These are phyloP conservation scores for Maniola hyperantus DNA, from an alignment of 2,888 invertebrate genomes.

Conservation along the genomic window DNA sequence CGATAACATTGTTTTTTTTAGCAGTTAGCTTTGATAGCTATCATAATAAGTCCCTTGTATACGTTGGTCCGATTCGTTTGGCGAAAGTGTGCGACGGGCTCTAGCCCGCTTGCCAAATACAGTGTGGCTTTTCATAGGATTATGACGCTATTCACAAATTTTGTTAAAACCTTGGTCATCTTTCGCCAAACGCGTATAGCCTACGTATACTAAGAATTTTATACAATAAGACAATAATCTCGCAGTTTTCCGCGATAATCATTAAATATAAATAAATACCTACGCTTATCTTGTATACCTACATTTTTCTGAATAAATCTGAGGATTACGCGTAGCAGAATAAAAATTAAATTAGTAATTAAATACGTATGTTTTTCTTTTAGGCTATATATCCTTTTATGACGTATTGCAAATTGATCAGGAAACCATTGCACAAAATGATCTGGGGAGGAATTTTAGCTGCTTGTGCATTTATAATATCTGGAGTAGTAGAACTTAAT, in stretches of 20 bases:
- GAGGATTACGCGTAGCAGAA: no score
- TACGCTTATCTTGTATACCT: background rate
- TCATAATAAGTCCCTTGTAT: background rate
- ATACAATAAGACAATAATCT: background rate
- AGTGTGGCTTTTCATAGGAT: no score
- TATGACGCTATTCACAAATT: no score
- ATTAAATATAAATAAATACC: background rate
- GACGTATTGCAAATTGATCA: slow-evolving; percentile 85
- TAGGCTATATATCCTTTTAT: slow-evolving; percentile 90
- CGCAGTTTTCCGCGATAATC: background rate
- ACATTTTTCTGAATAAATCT: background rate
- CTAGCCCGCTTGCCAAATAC: no score
- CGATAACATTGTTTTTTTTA: background rate
- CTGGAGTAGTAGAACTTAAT: slow-evolving; percentile 91
- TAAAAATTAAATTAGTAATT: no score
- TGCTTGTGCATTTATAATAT: slow-evolving; percentile 92
- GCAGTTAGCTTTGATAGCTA: background rate
- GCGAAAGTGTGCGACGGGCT: background rate
- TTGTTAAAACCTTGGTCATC: background rate
- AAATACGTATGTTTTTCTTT: slow-evolving; percentile 37
- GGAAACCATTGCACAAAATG: slow-evolving; percentile 93
- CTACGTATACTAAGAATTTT: background rate
- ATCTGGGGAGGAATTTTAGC: slow-evolving; percentile 94
- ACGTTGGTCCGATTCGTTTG: background rate
- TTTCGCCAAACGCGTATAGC: background rate